Evolutionary conservation across 2,113 vertebrate genomes (phyloP).

Genomic region (Trinectes maculatus): DNA sequence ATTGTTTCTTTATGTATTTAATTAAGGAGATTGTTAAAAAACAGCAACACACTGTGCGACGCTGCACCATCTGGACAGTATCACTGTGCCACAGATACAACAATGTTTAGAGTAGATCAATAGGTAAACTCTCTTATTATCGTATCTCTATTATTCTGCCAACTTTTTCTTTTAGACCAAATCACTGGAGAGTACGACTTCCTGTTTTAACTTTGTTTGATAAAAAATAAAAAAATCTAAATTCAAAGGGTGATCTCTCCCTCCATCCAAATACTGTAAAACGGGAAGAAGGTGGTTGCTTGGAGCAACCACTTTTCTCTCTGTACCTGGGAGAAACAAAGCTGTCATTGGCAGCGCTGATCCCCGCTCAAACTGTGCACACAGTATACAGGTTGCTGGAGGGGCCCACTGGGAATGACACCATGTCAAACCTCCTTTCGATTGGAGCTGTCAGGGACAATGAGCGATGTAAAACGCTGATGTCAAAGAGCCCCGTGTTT

Average conservation of each 20-base stretch:
- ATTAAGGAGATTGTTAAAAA: too few species aligned
- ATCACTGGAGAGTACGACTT: conserved; percentile 4
- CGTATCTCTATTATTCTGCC: background rate
- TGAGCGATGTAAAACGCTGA: conserved; percentile 72
- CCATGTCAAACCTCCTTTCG: conserved; percentile 55
- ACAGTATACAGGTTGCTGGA: conserved; percentile 42
- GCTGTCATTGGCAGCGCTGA: conserved; percentile 37
- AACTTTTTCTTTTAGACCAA: background rate
- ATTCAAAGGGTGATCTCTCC: conserved; percentile 11
- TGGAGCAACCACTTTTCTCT: conserved; percentile 30
- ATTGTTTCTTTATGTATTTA: too few species aligned
- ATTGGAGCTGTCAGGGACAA: conserved; percentile 76
- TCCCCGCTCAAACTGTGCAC: conserved; percentile 52
- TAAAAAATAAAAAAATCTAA: background rate
- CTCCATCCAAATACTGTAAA: conserved; percentile 8
- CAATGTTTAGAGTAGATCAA: too few species aligned
- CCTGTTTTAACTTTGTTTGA: background rate
- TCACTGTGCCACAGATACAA: too few species aligned
- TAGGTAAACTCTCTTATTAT: too few species aligned
- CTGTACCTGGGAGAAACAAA: conserved; percentile 46
- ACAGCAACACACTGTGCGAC: too few species aligned
- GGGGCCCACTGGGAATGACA: conserved; percentile 54
- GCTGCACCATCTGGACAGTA: too few species aligned
- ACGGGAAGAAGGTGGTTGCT: conserved; percentile 8
- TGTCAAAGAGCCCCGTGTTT: conserved; percentile 77